Conservation (phyloP, 2,797 vertebrate species). For the Gymnoscopelus microlampas region DNA sequence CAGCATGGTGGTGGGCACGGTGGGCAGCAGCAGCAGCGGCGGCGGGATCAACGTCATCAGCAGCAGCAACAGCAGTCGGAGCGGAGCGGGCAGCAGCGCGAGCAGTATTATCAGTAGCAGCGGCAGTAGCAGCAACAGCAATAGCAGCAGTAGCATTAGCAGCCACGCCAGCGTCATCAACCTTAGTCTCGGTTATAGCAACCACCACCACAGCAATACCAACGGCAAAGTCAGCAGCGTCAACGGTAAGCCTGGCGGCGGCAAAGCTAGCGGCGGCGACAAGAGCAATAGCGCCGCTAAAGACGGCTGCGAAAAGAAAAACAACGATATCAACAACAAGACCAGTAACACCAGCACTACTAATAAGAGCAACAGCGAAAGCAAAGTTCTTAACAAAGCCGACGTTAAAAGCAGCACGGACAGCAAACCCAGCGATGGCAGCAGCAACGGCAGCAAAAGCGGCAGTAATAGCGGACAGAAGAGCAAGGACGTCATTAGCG, state of each 20-base stretch:
- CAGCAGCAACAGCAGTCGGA: slow-evolving; percentile 76
- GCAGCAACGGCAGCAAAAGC: slow-evolving; percentile 19
- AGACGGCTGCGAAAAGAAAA: slow-evolving; percentile 48
- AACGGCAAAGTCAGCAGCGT: slow-evolving; percentile 59
- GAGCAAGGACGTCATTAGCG: slow-evolving; percentile 39
- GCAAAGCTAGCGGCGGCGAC: slow-evolving; percentile 39
- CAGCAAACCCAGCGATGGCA: slow-evolving; percentile 25
- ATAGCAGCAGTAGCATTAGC: slow-evolving; percentile 16
- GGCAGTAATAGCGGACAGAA: slow-evolving; percentile 31
- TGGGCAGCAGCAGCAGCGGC: slow-evolving; percentile 80
- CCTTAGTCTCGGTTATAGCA: slow-evolving; percentile 65
- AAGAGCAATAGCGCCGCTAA: slow-evolving; percentile 45
- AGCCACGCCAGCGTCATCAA: slow-evolving; percentile 70
- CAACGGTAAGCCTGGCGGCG: slow-evolving; percentile 56
- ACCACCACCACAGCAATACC: slow-evolving; percentile 71
- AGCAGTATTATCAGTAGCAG: slow-evolving; percentile 37
- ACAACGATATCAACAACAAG: slow-evolving; percentile 49
- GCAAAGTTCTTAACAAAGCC: slow-evolving; percentile 31
- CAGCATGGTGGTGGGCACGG: slow-evolving; percentile 79
- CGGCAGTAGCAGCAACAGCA: slow-evolving; percentile 33
- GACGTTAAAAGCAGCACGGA: slow-evolving; percentile 56
- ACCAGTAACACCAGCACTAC: slow-evolving; percentile 28
- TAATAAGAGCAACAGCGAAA: slow-evolving; percentile 42
- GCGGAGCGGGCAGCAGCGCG: slow-evolving; percentile 53
- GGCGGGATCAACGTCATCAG: slow-evolving; percentile 68